Conservation (phyloP, 2,888 invertebrate species). For the Drepana falcataria region DNA sequence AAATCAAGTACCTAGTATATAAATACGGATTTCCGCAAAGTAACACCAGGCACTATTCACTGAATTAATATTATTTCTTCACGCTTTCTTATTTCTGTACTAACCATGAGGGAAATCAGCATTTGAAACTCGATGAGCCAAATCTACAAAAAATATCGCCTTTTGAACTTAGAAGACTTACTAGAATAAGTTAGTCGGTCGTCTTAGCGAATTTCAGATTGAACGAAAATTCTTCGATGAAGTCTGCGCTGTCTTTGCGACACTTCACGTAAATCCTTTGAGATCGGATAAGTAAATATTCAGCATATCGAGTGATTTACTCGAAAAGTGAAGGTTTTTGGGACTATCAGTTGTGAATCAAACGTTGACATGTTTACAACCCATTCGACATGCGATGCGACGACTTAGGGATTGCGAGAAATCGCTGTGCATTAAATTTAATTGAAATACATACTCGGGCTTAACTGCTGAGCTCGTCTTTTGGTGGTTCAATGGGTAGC, state of each 20-base stretch:
- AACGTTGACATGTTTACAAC: slow-evolving; percentile 2
- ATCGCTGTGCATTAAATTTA: slow-evolving; percentile 35
- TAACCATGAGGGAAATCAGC: slow-evolving; percentile 5
- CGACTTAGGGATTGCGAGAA: slow-evolving; percentile 22
- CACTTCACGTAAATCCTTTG: slow-evolving; percentile 23
- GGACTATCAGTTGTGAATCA: neutral
- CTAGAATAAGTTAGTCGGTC: neutral
- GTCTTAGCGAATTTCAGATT: neutral
- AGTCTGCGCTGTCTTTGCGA: slow-evolving; percentile 27
- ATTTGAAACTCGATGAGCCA: neutral
- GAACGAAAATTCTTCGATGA: neutral
- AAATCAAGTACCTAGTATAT: no score
- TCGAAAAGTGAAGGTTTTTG: neutral
- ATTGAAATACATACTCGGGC: slow-evolving; percentile 43
- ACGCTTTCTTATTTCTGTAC: neutral
- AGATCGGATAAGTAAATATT: neutral
- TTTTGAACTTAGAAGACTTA: neutral
- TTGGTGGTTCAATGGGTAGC: slow-evolving; percentile 23
- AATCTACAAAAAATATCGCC: neutral
- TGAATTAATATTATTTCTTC: no score
- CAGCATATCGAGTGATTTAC: slow-evolving; percentile 3
- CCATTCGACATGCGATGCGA: slow-evolving; percentile 22
- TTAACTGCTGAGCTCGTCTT: slow-evolving; percentile 36
- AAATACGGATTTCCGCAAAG: no score
- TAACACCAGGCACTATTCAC: no score